Evolutionary conservation across 2,113 vertebrate genomes (phyloP), one percentile per base, ranked within the genome.

Genomic region (Campylomormyrus tamandua): DNA sequence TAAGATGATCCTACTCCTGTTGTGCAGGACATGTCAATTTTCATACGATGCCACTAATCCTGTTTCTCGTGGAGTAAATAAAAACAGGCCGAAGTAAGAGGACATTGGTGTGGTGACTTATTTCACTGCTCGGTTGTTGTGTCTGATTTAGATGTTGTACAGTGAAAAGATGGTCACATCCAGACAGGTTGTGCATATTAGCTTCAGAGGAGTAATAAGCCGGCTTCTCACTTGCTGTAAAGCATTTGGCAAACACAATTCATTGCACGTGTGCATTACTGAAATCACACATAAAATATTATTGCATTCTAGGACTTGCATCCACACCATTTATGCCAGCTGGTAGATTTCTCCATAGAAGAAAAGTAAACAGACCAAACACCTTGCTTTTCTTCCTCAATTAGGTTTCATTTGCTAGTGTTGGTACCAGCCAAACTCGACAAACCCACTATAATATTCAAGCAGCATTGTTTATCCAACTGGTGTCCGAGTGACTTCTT

Each of bases 11-110:
- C 58, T 90, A 62, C 52, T 90, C 83, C 89, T 90, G 84, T 90
- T 90, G 83, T 90, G 62, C 89, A 90, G 89, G 62, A 90, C 85
- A 87, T 66, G 56, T 10, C 21, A 42, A 39, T 87, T 90, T 90
- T 58, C 39, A 88, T 80, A 86, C 24, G 10, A 83, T 66, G 15
- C 53, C n/a, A 87, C 17, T 50, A 49, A 66, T 50, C 45, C 39
- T 48, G 83, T 85, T n/a, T 70, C 83, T 87, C n/a, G 9, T 52
- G 62, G 27, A 89, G 2, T 84, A 17, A 89, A 83, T 87, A 62
- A 90, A 56, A 89, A 39, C 46, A 70, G 88, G 89, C 62, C 62
- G 62, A 89, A 70, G 42, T 46, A 80, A 4, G 15, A 80, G 1
- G 35, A 39, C 35, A 80, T 17, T 8, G 7, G 4, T 42, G 74